Conservation (phyloP, 2,888 invertebrate species). For the Creontiades dilutus region DNA sequence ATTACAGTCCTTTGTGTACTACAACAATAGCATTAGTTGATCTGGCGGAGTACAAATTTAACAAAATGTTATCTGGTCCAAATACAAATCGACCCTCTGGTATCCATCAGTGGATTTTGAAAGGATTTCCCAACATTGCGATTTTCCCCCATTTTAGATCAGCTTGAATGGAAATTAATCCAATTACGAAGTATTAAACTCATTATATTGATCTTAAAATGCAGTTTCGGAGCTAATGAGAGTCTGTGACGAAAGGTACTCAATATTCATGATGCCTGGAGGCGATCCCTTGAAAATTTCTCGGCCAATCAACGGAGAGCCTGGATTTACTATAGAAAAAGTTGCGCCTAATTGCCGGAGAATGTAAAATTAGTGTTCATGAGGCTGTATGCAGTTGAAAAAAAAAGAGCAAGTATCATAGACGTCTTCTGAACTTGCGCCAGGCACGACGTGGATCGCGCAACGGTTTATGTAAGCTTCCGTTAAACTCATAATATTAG, state of each 20-base stretch:
- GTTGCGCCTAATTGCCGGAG: background rate
- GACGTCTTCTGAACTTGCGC: too few species aligned
- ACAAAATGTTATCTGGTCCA: background rate
- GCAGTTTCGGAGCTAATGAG: background rate
- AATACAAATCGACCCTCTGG: background rate
- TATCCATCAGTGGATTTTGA: too few species aligned
- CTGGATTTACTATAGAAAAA: background rate
- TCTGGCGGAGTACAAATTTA: background rate
- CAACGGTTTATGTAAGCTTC: background rate
- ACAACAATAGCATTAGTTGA: too few species aligned
- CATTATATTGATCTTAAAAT: background rate
- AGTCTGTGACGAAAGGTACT: background rate
- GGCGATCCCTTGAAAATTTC: background rate
- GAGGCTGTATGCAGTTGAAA: too few species aligned
- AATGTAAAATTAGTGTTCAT: background rate
- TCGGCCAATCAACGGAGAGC: background rate
- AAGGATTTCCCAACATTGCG: background rate
- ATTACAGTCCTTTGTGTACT: too few species aligned
- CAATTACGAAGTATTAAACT: conserved; percentile 12
- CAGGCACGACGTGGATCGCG: too few species aligned
- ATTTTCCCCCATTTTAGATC: background rate
- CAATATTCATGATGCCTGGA: conserved; percentile 34
- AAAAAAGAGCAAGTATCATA: too few species aligned
- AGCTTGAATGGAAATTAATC: background rate
- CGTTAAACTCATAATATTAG: too few species aligned